phyloP scores from a whole-genome alignment of 2,797 vertebrate genomes.

The Gymnopithys bicolor region DNA sequence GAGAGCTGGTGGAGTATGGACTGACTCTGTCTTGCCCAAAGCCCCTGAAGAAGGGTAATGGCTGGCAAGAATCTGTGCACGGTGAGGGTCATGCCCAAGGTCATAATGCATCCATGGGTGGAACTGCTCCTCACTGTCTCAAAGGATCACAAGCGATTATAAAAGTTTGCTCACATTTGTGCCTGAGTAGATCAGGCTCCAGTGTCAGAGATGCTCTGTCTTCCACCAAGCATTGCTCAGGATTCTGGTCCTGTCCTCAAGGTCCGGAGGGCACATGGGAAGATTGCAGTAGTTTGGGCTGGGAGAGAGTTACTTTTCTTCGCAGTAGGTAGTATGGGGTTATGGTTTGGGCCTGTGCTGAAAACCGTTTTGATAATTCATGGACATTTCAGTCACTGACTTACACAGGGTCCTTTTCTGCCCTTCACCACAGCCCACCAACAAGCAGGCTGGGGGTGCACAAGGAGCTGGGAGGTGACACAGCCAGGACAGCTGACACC shows the following conservation, averaged over 20 bases:
- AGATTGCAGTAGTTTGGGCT: not conserved
- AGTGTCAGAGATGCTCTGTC: not conserved
- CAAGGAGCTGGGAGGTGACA: not conserved
- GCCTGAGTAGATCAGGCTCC: not conserved
- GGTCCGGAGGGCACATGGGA: not conserved
- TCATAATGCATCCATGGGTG: rapidly evolving
- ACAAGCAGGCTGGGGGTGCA: not conserved
- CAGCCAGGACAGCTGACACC: not conserved
- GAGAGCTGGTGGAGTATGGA: not conserved
- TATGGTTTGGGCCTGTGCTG: not conserved
- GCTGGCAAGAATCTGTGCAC: not conserved
- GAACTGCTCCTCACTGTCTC: not conserved
- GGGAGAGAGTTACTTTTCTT: not conserved
- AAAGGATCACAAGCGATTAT: not conserved
- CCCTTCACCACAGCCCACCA: not conserved
- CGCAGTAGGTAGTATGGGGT: not conserved
- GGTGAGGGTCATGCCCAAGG: not conserved
- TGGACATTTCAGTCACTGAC: not conserved
- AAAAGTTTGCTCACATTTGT: not conserved
- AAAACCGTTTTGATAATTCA: not conserved
- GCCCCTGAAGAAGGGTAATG: rapidly evolving
- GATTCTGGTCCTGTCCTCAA: not conserved
- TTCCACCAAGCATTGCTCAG: not conserved
- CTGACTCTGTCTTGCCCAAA: not conserved
- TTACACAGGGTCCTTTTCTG: not conserved